Evolutionary conservation across 2,888 invertebrate genomes (phyloP), one percentile per base, ranked within the genome.

Genomic region (Mesorhabditis spiculigera): DNA sequence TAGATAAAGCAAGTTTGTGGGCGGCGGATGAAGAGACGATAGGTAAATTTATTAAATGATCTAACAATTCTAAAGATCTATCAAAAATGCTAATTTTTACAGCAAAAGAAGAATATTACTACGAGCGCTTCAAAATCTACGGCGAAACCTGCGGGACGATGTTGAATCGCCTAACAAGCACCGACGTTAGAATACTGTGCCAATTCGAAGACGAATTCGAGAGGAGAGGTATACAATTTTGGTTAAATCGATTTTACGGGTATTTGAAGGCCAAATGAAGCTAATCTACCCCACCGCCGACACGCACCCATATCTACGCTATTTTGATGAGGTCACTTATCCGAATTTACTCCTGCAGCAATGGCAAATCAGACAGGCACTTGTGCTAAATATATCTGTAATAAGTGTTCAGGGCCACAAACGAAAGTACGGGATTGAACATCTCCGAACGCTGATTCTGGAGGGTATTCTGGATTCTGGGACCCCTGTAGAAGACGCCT

Each of bases 271-370:
- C 8, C 10, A 50, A 13, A 13, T 50, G 10, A 10, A n/a, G n/a
- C 58, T 50, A 13, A 13, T 50, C 10, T 50, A 13, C n/a, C 58
- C 58, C 8, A 13, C 58, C 8, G 8, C 58, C 8, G n/a, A 10
- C n/a, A 50, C 58, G 3, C 10, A 13, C n/a, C 10, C 8, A n/a
- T 50, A 13, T 10, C 58, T 13, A 50, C 58, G n/a, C 8, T 50
- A 50, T n/a, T 50, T 50, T n/a, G 10, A 10, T n/a, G 58, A 50
- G 58, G 58, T 50, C n/a, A 13, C n/a, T 13, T 50, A 50, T 50
- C n/a, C 58, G 10, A 50, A 50, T 50, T 50, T 50, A n/a, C 58
- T 50, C n/a, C 58, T 50, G 8, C 58, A 50, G 58, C 58, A 50
- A 50, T 50, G 58, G 58, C 58, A 50, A 50, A 50, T 50, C n/a